Conservation (phyloP, 23 tunicate species). For the Styela clava region DNA sequence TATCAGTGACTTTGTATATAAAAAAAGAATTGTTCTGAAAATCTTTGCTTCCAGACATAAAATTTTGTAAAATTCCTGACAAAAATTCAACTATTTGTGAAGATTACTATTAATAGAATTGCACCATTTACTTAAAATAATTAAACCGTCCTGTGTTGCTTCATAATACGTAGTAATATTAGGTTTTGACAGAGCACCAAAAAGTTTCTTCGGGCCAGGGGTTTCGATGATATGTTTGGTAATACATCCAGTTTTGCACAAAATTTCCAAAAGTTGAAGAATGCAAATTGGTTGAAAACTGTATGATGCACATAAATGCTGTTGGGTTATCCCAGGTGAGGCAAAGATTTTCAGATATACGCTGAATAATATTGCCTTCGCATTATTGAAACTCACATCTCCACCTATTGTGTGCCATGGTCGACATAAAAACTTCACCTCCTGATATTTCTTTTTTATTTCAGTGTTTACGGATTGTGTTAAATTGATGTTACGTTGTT, state of each 20-base stretch:
- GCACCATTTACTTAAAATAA: neutral
- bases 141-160: constrained; percentile 17
- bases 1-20: too few relatives aligned
- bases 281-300: constrained; percentile 10
- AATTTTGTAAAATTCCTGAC: too few relatives aligned
- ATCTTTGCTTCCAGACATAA: too few relatives aligned
- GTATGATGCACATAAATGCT: neutral
- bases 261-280: constrained; percentile 11
- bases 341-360: constrained; percentile 24
- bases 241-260: constrained; percentile 1
- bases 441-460: constrained; percentile 20
- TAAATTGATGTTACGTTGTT: neutral
- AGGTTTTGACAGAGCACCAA: neutral
- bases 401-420: constrained; percentile 74
- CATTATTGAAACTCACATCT: constrained; percentile 35
- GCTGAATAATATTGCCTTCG: constrained; percentile 39
- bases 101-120: neutral
- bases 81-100: too few relatives aligned
- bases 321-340: constrained; percentile 22
- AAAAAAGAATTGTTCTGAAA: too few relatives aligned
- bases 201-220: constrained; percentile 10
- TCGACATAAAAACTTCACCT: constrained; percentile 56
- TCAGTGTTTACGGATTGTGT: neutral
- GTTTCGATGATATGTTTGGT: neutral
- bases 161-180: constrained; percentile 10